Conservation (phyloP, 2,797 vertebrate genomes). For the Tiaroga cobitis region DNA sequence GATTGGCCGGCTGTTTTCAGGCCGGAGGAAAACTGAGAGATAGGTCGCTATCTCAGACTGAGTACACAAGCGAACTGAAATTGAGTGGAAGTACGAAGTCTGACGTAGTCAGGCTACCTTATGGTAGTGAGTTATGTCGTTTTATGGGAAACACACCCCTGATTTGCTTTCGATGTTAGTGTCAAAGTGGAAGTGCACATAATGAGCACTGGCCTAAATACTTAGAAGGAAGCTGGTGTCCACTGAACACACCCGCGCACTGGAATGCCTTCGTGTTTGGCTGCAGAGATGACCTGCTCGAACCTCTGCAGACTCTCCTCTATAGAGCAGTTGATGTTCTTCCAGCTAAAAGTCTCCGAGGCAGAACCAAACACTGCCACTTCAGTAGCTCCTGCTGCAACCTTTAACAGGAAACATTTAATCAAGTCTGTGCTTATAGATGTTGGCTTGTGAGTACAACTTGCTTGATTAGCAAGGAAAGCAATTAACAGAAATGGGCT, state of each 20-base stretch:
- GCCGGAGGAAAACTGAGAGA: no score
- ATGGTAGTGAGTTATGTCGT: no score
- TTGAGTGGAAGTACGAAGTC: no score
- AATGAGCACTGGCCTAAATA: not conserved
- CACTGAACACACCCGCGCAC: slow-evolving; percentile 85
- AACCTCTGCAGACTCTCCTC: slow-evolving; percentile 93
- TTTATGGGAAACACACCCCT: no score
- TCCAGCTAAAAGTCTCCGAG: slow-evolving; percentile 91
- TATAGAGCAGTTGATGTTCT: slow-evolving; percentile 95
- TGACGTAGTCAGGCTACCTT: no score
- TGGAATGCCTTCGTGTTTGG: slow-evolving; percentile 85
- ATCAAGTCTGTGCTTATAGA: slow-evolving; percentile 36
- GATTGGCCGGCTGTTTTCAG: no score
- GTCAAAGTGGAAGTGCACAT: not conserved
- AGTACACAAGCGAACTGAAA: no score
- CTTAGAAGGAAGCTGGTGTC: not conserved
- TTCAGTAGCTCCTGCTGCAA: slow-evolving; percentile 91
- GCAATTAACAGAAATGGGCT: slow-evolving; percentile 52
- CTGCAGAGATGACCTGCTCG: slow-evolving; percentile 84
- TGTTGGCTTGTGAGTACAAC: slow-evolving; percentile 1
- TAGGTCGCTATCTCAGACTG: no score
- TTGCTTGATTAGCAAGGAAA: slow-evolving; percentile 18
- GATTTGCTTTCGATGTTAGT: not conserved
- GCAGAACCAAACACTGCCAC: slow-evolving; percentile 94
- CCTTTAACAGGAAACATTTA: slow-evolving; percentile 74